These are phyloP conservation scores for Gymnopithys bicolor DNA, from an alignment of 2,797 vertebrate genomes.

Conservation along the genomic window DNA sequence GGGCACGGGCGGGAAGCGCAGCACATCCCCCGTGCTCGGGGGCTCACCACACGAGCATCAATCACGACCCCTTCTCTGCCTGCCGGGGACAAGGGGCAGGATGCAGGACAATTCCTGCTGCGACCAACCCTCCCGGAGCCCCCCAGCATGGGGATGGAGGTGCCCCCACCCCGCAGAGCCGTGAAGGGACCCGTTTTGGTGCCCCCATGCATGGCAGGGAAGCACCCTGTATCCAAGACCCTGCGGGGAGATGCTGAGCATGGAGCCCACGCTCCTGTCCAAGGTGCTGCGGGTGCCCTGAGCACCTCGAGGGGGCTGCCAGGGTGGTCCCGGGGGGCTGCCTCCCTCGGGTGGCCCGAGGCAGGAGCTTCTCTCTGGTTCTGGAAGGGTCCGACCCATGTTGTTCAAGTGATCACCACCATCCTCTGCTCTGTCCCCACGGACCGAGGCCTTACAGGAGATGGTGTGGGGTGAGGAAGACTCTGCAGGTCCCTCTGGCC, in stretches of 20 bases:
- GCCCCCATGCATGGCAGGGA: fast-evolving
- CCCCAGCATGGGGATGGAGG: fast-evolving
- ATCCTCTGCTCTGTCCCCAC: fast-evolving
- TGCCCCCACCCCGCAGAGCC: neutral
- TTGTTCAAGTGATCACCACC: neutral
- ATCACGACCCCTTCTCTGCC: too few species aligned
- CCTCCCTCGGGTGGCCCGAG: neutral
- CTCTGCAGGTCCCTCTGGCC: neutral
- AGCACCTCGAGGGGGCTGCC: neutral
- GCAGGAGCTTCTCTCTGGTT: neutral
- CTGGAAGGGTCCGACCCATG: neutral
- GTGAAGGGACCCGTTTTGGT: fast-evolving
- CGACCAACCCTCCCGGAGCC: neutral
- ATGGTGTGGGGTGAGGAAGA: fast-evolving
- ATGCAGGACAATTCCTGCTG: too few species aligned
- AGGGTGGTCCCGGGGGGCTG: neutral
- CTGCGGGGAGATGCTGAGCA: fast-evolving
- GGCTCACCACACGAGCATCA: fast-evolving
- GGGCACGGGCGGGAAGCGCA: too few species aligned
- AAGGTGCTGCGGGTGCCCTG: neutral
- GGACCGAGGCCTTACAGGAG: neutral
- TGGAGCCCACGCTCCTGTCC: neutral
- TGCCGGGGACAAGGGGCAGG: too few species aligned
- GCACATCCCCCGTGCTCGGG: fast-evolving
- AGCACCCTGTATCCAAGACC: neutral